Evolutionary conservation across 2,113 vertebrate genomes (phyloP), one percentile per base, ranked within the genome.

Genomic region (Echinops telfairi): DNA sequence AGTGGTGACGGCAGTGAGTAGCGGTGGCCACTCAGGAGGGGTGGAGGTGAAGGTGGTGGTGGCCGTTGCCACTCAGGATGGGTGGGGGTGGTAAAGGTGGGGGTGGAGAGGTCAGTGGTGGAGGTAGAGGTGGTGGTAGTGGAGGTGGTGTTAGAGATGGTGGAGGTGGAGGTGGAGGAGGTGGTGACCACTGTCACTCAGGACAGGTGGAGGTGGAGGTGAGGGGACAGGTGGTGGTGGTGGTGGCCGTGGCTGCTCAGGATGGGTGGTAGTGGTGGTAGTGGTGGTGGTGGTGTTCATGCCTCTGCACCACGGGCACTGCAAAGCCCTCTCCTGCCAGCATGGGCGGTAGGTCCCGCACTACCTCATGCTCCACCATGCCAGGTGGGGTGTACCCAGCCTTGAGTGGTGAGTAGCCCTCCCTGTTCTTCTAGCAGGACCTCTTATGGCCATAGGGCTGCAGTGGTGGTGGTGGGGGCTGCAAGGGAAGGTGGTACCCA

Each of bases 231-330:
- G 62, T 64, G 6, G 12, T 27, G 64, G 25, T 66, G 64, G 25
- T 29, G 23, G 9, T 31, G 66, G 27, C 31, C 2, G 29, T 68
- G 17, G 27, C 29, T 29, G 25, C 66, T 68, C 66, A 68, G 66
- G 66, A 68, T 2, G 66, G 66, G 68, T 70, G 68, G 31, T 70
- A 70, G 68, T 98, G 99, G 95, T 99, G 98, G 95, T 99, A 98
- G 96, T 99, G 98, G 97, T 68, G 66, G 29, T 68, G 66, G 73
- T 99, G 98, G 94, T 99, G 98, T 80, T 99, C 98, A 0, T 99
- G 98, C 36, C 98, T 97, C 94, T 99, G 98, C 25, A 98, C 97
- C 92, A 98, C 38, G 2, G 98, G 98, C 58, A 98, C 96, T 88
- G 97, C 89, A 31, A 97, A 96, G 64, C 98, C 98, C 0, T 98